Conservation (phyloP, 2,113 vertebrate species). For the Heterotis niloticus region DNA sequence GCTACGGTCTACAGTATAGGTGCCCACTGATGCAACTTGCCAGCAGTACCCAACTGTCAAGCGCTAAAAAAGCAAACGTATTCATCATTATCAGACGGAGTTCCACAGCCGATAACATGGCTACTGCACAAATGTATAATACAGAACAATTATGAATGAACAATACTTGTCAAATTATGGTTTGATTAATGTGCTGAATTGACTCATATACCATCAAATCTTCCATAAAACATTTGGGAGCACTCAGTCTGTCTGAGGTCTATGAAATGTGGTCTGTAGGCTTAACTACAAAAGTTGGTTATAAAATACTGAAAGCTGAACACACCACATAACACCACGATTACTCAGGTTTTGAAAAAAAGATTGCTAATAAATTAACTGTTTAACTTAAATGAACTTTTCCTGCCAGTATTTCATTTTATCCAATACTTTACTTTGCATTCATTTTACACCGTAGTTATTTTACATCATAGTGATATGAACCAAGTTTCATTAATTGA, state of each 20-base stretch:
- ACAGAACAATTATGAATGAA: background rate
- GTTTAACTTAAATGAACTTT: no score
- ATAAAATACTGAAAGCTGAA: no score
- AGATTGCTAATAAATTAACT: no score
- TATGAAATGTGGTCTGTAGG: background rate
- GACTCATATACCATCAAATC: background rate
- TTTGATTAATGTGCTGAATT: conserved; percentile 16
- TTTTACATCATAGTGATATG: no score
- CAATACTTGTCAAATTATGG: background rate
- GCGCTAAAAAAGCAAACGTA: conserved; percentile 12
- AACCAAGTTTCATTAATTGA: background rate
- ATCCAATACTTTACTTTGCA: no score
- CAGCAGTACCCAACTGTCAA: conserved; percentile 16
- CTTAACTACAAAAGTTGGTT: background rate
- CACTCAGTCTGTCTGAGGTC: background rate
- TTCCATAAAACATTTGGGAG: background rate
- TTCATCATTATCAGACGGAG: conserved; percentile 5
- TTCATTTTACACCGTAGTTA: no score
- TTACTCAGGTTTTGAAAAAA: no score
- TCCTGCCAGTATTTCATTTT: no score
- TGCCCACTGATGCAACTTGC: background rate
- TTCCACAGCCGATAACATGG: background rate
- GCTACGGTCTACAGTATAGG: conserved; percentile 10
- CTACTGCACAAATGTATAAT: background rate
- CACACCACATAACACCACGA: no score